Conservation (phyloP, 2,113 vertebrate species). For the Bagarius yarrelli region DNA sequence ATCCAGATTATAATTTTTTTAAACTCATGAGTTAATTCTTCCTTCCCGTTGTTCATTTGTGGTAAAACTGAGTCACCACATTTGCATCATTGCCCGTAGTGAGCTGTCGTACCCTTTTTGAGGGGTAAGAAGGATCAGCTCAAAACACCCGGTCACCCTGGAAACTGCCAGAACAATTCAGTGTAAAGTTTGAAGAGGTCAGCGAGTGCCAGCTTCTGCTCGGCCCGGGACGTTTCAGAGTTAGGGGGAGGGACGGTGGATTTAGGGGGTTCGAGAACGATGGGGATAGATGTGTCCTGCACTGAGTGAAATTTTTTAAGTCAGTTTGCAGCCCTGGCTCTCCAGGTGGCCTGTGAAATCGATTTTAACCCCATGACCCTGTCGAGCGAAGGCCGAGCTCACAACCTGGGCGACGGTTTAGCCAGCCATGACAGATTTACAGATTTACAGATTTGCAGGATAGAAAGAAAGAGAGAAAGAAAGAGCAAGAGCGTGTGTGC, state of each 20-base stretch:
- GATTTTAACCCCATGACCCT: constrained; percentile 94
- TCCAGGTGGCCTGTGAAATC: constrained; percentile 98
- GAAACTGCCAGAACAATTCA: constrained; percentile 99
- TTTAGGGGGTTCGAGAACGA: constrained; percentile 59
- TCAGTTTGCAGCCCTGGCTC: constrained; percentile 94
- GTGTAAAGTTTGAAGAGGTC: constrained; percentile 99
- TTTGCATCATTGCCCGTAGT: constrained; percentile 53
- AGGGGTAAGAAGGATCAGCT: constrained; percentile 93
- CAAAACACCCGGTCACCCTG: constrained; percentile 94
- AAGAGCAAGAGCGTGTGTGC: neutral
- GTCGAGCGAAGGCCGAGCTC: constrained; percentile 83
- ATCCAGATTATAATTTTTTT: neutral
- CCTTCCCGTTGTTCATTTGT: constrained; percentile 3
- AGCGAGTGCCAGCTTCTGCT: constrained; percentile 77
- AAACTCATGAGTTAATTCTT: constrained; percentile 18
- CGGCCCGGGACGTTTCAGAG: constrained; percentile 70
- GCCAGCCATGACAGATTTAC: constrained; percentile 88
- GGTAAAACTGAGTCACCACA: constrained; percentile 41
- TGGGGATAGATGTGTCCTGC: constrained; percentile 79
- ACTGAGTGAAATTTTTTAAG: constrained; percentile 98
- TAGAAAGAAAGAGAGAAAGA: neutral
- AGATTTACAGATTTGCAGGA: constrained; percentile 51
- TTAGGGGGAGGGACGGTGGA: neutral
- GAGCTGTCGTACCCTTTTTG: constrained; percentile 67
- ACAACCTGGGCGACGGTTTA: constrained; percentile 85